A percentile compares a stretch with the other conserved stretches of the same genome.
phyloP scores from a whole-genome alignment of 2,113 vertebrate species.

The Beaufortia kweichowensis region DNA sequence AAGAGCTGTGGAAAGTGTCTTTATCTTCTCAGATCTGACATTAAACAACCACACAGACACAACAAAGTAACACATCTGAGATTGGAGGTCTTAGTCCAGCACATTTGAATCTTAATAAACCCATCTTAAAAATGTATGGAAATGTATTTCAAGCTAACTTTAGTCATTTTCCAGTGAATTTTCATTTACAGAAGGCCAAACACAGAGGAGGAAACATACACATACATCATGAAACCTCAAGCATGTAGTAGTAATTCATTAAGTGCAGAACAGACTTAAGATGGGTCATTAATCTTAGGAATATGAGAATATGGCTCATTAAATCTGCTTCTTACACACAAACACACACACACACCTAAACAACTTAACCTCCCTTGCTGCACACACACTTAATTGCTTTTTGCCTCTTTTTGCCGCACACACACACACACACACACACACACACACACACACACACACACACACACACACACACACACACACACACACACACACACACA shows the following conservation, averaged over 20 bases:
- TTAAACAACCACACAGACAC: not conserved
- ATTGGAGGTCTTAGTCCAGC: not conserved
- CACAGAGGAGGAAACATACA: not conserved
- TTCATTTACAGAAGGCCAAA: too few relatives aligned
- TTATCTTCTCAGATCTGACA: not conserved
- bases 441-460: conserved; percentile 1
- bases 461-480: conserved; percentile 6
- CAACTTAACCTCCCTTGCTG: too few relatives aligned
- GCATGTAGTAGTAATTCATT: not conserved
- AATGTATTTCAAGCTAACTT: too few relatives aligned
- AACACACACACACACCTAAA: conserved; percentile 5
- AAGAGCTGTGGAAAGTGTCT: not conserved
- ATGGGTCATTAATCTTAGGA: conserved; percentile 2
- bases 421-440: not conserved
- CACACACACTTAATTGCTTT: not conserved
- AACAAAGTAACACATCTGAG: not conserved
- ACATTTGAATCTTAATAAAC: too few relatives aligned
- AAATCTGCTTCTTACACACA: conserved; percentile 14
- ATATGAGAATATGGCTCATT: not conserved
- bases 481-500: conserved; percentile 27
- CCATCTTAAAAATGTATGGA: too few relatives aligned
- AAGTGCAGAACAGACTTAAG: not conserved
- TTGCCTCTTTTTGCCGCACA: not conserved
- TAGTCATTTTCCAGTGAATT: too few relatives aligned
- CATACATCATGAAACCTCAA: not conserved